Evolutionary conservation across 2,113 vertebrate species (phyloP).

Genomic region (Camelus dromedarius): DNA sequence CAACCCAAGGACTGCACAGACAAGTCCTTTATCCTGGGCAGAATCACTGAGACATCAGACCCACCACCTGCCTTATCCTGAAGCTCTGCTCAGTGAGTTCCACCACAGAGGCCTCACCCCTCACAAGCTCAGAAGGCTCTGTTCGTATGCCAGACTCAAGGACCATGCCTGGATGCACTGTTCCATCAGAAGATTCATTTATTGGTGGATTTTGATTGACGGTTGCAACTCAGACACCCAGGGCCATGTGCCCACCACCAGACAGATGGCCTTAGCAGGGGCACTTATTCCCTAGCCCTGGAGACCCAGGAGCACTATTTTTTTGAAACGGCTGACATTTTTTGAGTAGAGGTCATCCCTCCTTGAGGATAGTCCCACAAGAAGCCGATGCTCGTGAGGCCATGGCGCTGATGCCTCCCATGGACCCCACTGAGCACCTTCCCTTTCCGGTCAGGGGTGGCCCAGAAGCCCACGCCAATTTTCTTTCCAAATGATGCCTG

Average conservation of each 20-base stretch:
- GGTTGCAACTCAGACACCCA: rapidly evolving
- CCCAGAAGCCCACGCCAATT: rapidly evolving
- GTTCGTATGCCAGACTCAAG: neutral
- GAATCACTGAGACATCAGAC: rapidly evolving
- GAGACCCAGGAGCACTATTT: no score
- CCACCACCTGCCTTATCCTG: neutral
- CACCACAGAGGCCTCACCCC: rapidly evolving
- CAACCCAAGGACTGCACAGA: rapidly evolving
- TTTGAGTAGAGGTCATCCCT: neutral
- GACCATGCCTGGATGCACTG: neutral
- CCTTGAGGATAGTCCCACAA: rapidly evolving
- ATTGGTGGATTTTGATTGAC: neutral
- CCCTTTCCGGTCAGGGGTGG: rapidly evolving
- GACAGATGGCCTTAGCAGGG: neutral
- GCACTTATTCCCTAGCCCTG: neutral
- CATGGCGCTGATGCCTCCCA: rapidly evolving
- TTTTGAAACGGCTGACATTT: neutral
- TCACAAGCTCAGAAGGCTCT: neutral
- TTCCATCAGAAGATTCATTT: constrained; percentile 58
- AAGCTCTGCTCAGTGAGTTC: rapidly evolving
- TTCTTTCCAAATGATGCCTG: rapidly evolving
- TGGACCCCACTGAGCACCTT: neutral
- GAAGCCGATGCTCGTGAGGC: neutral
- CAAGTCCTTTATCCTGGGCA: neutral
- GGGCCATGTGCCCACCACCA: neutral